Base-by-base conservation (phyloP, 2,797 vertebrate genomes). In the Pitangus sulphuratus region DNA sequence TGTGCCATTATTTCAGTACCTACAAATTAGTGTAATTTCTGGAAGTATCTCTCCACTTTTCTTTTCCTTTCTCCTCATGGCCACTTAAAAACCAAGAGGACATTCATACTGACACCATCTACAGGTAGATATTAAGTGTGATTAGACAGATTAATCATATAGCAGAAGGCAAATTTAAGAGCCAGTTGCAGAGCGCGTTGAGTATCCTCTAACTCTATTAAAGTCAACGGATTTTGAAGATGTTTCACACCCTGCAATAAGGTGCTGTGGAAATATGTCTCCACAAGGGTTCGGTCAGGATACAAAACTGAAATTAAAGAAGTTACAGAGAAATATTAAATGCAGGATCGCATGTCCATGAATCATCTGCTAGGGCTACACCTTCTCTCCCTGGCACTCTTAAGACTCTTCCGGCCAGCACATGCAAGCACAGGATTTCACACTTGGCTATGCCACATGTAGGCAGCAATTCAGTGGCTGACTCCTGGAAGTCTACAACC, bases 1-100 rank as follows among this genome's bases (percentile, higher is more conserved):
- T 71, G 68, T 24, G 70, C 96, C 96, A 96, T 98, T 97, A 98
- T 96, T 97, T 96, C 79, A 93, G 93, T 76, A 95, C 91, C 97
- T 94, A 97, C 93, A 97, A 97, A 98, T 97, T 94, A 97, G 90
- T 97, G 94, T 91, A 89, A 72, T 95, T 97, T 97, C 95, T 97
- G 78, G 79, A 94, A 97, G 84, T 78, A 80, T 84, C 84, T 92
- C 88, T 92, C 91, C 39, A 76, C 78, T 84, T 84, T 61, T 85
- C 79, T 84, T 84, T 58, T 84, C 80, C 89, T 76, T 66, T 68
- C 75, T 91, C 89, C 81, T 80, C 25, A 1, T 31, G 28, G 94
- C 40, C 90, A 90, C 68, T 62, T 84, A 93, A 95, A 94, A 97
- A 76, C 62, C 74, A 94, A 84, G 64, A 94, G 76, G 72, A 91